A percentile compares a stretch with the other conserved stretches of the same genome.
Evolutionary conservation across 2,113 vertebrate genomes (phyloP).

Genomic region (Donacobius atricapilla): DNA sequence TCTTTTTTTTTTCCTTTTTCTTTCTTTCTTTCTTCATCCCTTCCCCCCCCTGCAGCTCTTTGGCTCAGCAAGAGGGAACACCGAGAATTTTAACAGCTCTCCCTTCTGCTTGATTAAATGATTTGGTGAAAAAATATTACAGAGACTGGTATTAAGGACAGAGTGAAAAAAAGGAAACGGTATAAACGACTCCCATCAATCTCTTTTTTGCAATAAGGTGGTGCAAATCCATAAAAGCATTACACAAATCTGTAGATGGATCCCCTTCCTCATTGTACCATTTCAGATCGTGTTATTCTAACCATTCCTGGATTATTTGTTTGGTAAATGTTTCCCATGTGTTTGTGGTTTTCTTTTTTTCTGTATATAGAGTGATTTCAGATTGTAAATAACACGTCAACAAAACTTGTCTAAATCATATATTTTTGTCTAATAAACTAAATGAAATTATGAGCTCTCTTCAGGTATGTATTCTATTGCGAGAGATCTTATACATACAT

Average conservation of each 20-base stretch:
- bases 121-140: constrained; percentile 51
- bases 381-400: constrained; percentile 96
- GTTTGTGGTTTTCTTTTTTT: constrained; percentile 79
- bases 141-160: constrained; percentile 72
- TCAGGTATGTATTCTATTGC: constrained; percentile 47
- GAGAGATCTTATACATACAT: neutral
- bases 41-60: constrained; percentile 80
- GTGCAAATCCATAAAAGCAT: constrained; percentile 80
- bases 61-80: constrained; percentile 91
- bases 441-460: constrained; percentile 81
- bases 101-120: constrained; percentile 89
- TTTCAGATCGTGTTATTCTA: constrained; percentile 77
- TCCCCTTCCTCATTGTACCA: constrained; percentile 82
- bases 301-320: constrained; percentile 75
- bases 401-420: constrained; percentile 99
- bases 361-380: constrained; percentile 98
- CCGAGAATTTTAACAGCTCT: constrained; percentile 93
- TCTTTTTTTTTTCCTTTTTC: neutral
- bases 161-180: constrained; percentile 52
- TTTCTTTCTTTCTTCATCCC: neutral
- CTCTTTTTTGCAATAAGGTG: constrained; percentile 79
- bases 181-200: constrained; percentile 67
- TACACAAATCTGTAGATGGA: constrained; percentile 85
- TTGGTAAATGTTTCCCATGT: constrained; percentile 84
- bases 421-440: constrained; percentile 99